Conservation (phyloP, 2,888 invertebrate genomes). For the Cryptus armator region DNA sequence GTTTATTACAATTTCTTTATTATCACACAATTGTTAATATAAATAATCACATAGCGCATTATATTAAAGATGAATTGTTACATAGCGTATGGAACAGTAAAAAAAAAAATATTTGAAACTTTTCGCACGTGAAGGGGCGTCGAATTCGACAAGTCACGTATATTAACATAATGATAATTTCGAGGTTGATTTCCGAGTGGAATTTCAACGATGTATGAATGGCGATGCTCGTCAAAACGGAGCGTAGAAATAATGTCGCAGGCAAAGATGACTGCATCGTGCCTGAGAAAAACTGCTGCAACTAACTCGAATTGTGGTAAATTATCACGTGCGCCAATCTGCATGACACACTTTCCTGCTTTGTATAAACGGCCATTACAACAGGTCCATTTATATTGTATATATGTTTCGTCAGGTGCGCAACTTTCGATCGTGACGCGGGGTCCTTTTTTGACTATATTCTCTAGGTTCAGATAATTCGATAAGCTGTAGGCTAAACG, state of each 20-base stretch:
- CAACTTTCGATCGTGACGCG: not conserved
- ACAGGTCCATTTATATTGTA: slow-evolving; percentile 21
- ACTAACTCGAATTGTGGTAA: slow-evolving; percentile 26
- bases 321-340: not conserved
- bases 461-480: slow-evolving; percentile 6
- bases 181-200: not conserved
- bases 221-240: not conserved
- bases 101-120: not conserved
- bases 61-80: not conserved
- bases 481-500: slow-evolving; percentile 41
- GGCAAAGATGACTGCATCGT: not conserved
- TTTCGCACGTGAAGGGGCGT: not conserved
- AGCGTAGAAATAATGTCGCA: not conserved
- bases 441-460: slow-evolving; percentile 27
- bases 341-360: slow-evolving; percentile 4
- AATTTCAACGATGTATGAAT: not conserved
- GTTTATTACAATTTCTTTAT: no score
- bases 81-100: not conserved
- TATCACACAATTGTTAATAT: no score
- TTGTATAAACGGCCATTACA: slow-evolving; percentile 26
- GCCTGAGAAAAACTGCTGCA: not conserved
- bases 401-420: not conserved
- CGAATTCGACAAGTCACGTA: not conserved
- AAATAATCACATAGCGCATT: no score
- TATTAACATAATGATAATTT: not conserved